These are phyloP conservation scores for Protomyctophum bolini DNA, from an alignment of 2,113 vertebrate species.

Conservation along the genomic window DNA sequence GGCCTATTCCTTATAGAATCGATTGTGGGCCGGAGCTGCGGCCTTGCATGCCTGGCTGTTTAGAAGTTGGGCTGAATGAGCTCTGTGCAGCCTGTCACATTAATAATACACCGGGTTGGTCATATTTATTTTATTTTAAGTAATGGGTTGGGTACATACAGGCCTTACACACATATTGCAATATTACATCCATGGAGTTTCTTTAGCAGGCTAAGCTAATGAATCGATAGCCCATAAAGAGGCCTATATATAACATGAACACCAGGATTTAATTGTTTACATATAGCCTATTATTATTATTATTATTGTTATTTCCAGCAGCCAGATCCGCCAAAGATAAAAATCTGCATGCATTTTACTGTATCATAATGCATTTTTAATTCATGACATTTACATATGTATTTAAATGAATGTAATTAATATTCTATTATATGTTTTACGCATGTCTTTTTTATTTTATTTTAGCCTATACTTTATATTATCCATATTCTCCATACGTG, in stretches of 20 bases:
- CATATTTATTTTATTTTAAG: constrained; percentile 62
- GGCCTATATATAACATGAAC: constrained; percentile 46
- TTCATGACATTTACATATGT: constrained; percentile 69
- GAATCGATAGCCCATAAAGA: constrained; percentile 34
- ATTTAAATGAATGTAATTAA: constrained; percentile 84
- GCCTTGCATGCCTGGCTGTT: constrained; percentile 27
- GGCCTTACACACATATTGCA: constrained; percentile 38
- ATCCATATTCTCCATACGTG: constrained; percentile 63
- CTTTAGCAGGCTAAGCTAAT: constrained; percentile 37
- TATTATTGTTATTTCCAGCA: constrained; percentile 58
- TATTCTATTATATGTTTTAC: constrained; percentile 71
- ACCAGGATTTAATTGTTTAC: constrained; percentile 52
- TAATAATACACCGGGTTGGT: constrained; percentile 33
- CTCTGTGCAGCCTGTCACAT: constrained; percentile 44
- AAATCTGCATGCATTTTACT: constrained; percentile 78
- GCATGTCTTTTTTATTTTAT: constrained; percentile 75
- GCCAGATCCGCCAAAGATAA: constrained; percentile 79
- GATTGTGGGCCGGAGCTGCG: constrained; percentile 33
- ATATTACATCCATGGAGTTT: background rate
- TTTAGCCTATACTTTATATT: constrained; percentile 46
- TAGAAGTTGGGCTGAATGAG: constrained; percentile 19
- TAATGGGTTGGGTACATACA: constrained; percentile 22
- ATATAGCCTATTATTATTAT: constrained; percentile 32
- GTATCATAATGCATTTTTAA: constrained; percentile 69
- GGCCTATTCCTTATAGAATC: constrained; percentile 4